phyloP scores from a whole-genome alignment of 2,797 vertebrate species.

The Coregonus ussuriensis region DNA sequence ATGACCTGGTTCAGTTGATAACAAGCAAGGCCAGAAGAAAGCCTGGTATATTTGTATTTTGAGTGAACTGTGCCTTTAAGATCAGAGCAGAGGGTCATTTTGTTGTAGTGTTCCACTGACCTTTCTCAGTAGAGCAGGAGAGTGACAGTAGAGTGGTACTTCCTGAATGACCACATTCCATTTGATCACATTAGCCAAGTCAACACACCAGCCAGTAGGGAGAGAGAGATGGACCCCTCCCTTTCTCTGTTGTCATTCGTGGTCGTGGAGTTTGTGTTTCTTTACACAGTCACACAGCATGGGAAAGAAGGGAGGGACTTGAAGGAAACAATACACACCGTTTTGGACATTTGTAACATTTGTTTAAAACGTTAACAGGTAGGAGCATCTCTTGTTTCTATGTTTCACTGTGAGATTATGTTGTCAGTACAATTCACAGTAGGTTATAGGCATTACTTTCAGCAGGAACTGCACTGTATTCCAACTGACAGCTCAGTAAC shows the following conservation, averaged over 20 bases:
- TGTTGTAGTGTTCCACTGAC: background rate
- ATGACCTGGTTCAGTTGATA: background rate
- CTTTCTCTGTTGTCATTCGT: slow-evolving; percentile 41
- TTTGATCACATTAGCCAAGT: slow-evolving; percentile 48
- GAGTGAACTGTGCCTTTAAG: background rate
- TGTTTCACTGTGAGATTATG: background rate
- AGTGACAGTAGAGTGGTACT: slow-evolving; percentile 37
- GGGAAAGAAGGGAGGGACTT: slow-evolving; percentile 24
- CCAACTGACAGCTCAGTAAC: background rate
- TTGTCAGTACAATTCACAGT: background rate
- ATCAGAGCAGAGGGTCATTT: background rate
- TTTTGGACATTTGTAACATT: background rate
- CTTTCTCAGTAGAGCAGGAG: slow-evolving; percentile 4
- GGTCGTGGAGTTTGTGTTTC: slow-evolving; percentile 19
- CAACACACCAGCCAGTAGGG: slow-evolving; percentile 41
- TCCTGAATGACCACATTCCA: slow-evolving; percentile 79
- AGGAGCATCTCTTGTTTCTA: slow-evolving; percentile 31
- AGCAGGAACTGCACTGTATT: background rate
- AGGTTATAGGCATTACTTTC: background rate
- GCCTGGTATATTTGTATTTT: background rate
- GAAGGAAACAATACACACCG: slow-evolving; percentile 9
- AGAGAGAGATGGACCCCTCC: background rate
- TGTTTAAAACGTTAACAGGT: slow-evolving; percentile 48
- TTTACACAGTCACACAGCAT: slow-evolving; percentile 9
- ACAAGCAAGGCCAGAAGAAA: background rate